These are phyloP conservation scores for Enteromius argenteus DNA, from an alignment of 2,797 vertebrate genomes.

Conservation along the genomic window DNA sequence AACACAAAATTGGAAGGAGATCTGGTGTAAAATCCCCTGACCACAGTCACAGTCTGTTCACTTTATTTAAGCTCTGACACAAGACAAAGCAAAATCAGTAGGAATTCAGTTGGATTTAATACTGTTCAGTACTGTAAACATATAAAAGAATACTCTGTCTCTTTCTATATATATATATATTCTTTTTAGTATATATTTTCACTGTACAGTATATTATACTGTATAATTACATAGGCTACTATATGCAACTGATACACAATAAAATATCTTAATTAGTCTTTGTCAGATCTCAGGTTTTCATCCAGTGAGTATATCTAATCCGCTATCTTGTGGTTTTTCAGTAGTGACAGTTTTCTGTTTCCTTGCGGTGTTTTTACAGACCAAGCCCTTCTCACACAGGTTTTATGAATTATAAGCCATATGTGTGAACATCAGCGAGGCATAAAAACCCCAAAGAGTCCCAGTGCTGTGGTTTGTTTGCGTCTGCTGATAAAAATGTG, in stretches of 20 bases:
- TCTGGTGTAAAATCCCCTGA: constrained; percentile 13
- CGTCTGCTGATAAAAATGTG: constrained; percentile 24
- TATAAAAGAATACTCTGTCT: neutral
- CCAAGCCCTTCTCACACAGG: constrained; percentile 7
- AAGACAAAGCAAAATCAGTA: neutral
- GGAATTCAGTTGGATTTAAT: neutral
- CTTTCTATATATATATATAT: too few species aligned
- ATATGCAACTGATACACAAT: neutral
- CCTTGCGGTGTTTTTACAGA: constrained; percentile 8
- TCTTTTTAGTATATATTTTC: neutral
- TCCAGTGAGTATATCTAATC: neutral
- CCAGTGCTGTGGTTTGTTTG: constrained; percentile 31
- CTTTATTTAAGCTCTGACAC: neutral
- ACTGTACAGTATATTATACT: neutral
- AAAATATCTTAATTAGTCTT: neutral
- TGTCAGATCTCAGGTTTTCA: neutral
- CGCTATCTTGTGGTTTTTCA: constrained; percentile 5
- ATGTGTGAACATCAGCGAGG: constrained; percentile 27
- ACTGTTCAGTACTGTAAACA: neutral
- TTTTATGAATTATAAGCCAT: constrained; percentile 43
- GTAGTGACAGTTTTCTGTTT: constrained; percentile 40
- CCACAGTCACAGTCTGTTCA: constrained; percentile 3
- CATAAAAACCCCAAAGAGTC: constrained; percentile 16
- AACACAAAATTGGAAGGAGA: neutral
- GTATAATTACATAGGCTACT: neutral